Base-by-base conservation (phyloP, 2,113 vertebrate species). In the Origma solitaria region DNA sequence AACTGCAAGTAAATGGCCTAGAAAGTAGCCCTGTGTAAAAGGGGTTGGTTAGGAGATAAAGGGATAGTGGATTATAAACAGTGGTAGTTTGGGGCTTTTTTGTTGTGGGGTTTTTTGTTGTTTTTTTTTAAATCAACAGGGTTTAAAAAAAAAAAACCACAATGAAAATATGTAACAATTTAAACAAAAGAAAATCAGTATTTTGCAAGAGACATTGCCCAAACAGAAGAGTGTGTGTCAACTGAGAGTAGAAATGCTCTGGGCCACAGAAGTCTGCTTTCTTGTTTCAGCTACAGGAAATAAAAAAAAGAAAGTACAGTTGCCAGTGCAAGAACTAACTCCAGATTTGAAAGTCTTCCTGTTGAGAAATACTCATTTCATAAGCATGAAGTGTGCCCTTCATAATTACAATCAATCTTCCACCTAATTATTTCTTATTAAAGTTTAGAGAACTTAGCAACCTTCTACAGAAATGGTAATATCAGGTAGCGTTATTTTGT, bases 291-390 rank as follows among this genome's bases (percentile, higher is more conserved):
- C 58, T 65, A 37, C 49, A 87, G 73, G 61, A 94, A 84, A 75
- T 68, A 81, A 8, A 92, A 91, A 88, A 81, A 81, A 44, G 42
- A 83, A 80, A 92, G 15, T 30, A 64, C 31, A 69, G 42, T 54
- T 85, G 78, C 65, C 81, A 89, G 38, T 60, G 47, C 14, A 84
- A 87, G 57, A 94, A 60, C 58, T 51, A 68, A 79, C 28, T 93
- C 45, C 82, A 92, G 70, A 85, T 76, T 80, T 87, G 5, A 90
- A 94, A 90, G 57, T 57, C 28, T 91, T 95, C 73, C 69, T 91
- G 81, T 89, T 84, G 73, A 87, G 81, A 94, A 95, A 89, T 82
- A 62, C 11, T 82, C 30, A 15, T 91, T 93, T 91, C 28, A 47
- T 60, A 84, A 89, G 61, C 2, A 19, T 75, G 44, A 12, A 92